Base-by-base conservation (phyloP, 2,113 vertebrate species). In the Salvelinus namaycush region DNA sequence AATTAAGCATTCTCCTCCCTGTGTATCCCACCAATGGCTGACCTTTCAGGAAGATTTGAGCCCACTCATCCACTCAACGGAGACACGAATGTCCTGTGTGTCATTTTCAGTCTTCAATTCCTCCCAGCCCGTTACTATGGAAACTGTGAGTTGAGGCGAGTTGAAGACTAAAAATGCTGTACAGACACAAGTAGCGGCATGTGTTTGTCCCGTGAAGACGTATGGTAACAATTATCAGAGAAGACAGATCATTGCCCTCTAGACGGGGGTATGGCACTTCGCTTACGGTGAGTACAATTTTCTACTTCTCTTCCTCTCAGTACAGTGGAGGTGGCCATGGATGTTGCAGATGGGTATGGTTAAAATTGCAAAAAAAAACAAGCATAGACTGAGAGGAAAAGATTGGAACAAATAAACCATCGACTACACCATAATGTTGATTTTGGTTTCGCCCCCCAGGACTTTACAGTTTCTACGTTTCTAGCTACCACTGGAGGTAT, bases 31-130 rank as follows among this genome's bases (percentile, higher is more conserved):
- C 44, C 26, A 2, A 68, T 75, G 27, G 9, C 26, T 39, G 81
- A 89, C 68, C 54, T 80, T n/a, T 31, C 73, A 68, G 70, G 73
- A 70, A 72, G n/a, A n/a, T 67, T 78, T 74, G 44, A 82, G 51
- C 64, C 59, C 14, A 62, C 60, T 76, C 14, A 71, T 48, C 39
- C 9, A 62, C 60, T 54, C 71, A 18, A 68, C 18, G 26, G 31
- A 70, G 74, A 76, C 78, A 89, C 81, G 80, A 83, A 89, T 92
- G 82, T 92, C 93, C 93, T 94, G 94, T 94, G 95, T 94, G 92
- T 94, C 93, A 94, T 94, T 94, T 95, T 93, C 93, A 95, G 93
- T 94, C 93, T 95, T 94, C 85, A 92, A 93, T 94, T 94, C 93
- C 93, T 94, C 94, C 93, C 93, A 95, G 93, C 90, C 93, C 92